phyloP scores from a whole-genome alignment of 2,888 invertebrate genomes.

The Tanytarsus gracilentus region DNA sequence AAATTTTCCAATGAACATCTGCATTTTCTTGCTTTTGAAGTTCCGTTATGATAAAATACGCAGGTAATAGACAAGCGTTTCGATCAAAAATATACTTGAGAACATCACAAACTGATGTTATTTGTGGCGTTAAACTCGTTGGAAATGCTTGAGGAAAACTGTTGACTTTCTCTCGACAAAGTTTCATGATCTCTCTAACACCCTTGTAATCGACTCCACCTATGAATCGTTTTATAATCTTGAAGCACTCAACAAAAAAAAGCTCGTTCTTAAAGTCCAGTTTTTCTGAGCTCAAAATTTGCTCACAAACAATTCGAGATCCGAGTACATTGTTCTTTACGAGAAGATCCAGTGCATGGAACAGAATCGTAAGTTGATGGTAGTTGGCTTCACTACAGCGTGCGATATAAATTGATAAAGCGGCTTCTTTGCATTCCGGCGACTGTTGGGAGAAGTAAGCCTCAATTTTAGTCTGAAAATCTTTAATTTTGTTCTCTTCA shows the following conservation, averaged over 20 bases:
- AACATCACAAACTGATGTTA: conserved; percentile 71
- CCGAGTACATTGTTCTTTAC: conserved; percentile 64
- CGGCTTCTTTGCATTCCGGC: conserved; percentile 64
- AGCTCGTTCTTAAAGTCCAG: conserved; percentile 70
- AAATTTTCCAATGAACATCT: conserved; percentile 80
- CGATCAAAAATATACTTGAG: conserved; percentile 86
- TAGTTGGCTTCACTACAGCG: conserved; percentile 65
- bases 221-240: conserved; percentile 73
- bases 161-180: conserved; percentile 80
- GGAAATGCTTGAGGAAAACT: conserved; percentile 69
- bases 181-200: conserved; percentile 85
- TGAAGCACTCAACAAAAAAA: conserved; percentile 86
- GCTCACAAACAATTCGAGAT: conserved; percentile 80
- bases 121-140: conserved; percentile 69
- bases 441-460: conserved; percentile 56
- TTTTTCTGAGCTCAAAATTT: conserved; percentile 72
- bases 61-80: conserved; percentile 82
- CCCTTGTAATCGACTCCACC: conserved; percentile 93
- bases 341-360: conserved; percentile 64
- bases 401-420: conserved; percentile 64
- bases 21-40: conserved; percentile 59
- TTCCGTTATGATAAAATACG: conserved; percentile 92
- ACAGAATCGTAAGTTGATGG: conserved; percentile 63
- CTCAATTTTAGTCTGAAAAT: conserved; percentile 59
- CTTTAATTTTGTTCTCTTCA: conserved; percentile 57